Base-by-base conservation (phyloP, 2,888 invertebrate genomes). In the Mantis religiosa region DNA sequence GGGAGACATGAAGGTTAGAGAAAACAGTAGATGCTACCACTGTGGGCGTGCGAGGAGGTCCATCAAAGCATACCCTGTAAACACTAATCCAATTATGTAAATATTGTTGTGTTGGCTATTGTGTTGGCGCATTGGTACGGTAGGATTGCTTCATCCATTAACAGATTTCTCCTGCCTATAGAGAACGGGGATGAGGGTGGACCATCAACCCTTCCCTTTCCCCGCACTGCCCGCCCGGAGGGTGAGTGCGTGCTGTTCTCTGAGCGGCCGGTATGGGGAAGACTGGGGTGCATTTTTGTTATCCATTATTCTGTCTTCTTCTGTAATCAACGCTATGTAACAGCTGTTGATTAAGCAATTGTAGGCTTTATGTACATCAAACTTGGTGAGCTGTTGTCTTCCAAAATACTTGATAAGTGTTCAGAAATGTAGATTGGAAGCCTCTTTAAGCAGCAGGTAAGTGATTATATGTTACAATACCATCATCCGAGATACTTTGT, bases 21-120 rank as follows among this genome's bases (percentile, higher is more conserved):
- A 87, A 87, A 87, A 82, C 34, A 82, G 54, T 82, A 87, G 86
- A 86, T 86, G 86, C 71, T 81, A 71, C 87, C 82, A 27, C 82
- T 87, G 87, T 82, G 54, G 86, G 71, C 27, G 54, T 30, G 87
- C 30, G 87, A 82, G 87, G 27, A 87, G 87, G 87, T 87, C 87
- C 87, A 87, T 87, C 87, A 87, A 87, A 87, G 87, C 87, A 82
- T 87, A 30, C 87, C 87, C 87, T 82, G 87, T 87, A 87, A 87
- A 87, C 82, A 82, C 87, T 87, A 87, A 87, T 87, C 87, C 87
- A 87, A 87, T 87, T 87, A 87, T 87, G 87, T 87, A 87, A 87
- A 87, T 87, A 87, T 87, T 82, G 82, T 87, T 87, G 87, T 87
- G 87, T 27, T 27, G 82, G 30, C 82, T 87, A 87, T 87, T 87